Evolutionary conservation across 2,888 invertebrate genomes (phyloP), one percentile per base, ranked within the genome.

Genomic region (Polydrusus pterygomalis): DNA sequence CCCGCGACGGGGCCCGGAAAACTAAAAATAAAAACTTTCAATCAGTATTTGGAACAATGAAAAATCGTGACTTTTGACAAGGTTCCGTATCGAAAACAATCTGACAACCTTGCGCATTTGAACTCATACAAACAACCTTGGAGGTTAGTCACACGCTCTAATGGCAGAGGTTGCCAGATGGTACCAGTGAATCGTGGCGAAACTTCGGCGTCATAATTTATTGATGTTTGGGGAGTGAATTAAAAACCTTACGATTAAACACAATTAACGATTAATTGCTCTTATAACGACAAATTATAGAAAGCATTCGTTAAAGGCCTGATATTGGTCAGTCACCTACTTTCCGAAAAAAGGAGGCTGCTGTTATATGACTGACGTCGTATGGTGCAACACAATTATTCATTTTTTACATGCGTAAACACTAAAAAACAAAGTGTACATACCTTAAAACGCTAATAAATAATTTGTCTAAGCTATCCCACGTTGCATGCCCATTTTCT

Each of bases 11-110:
- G 51, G 34, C 62, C 20, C 62, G 49, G 49, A 60, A 69, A 70
- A 70, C 70, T 70, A 63, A 70, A 70, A 70, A 63, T 49, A 63
- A 70, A 70, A 51, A 70, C 38, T 70, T 69, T 70, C 38, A 17
- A 60, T 62, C 34, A 62, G 47, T 63, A 63, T 40, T 70, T 63
- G n/a, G 70, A 38, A 49, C 62, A 63, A 40, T 25, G 40, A 40
- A 51, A 54, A n/a, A 17, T 49, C 70, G 63, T 70, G 70, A 70
- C 72, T 56, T 17, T 65, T 25, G 56, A 64, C 65, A 20, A 65
- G 64, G 64, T 64, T 58, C 17, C 54, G 34, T 38, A 30, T 34
- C 20, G 40, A 70, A 62, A 62, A 49, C 64, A 30, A 56, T 54
- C 15, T 65, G 64, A 47, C 72, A 72, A 72, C 64, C 56, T 72